Evolutionary conservation across 2,888 invertebrate genomes (phyloP).

Genomic region (Chrysotoxum bicinctum): DNA sequence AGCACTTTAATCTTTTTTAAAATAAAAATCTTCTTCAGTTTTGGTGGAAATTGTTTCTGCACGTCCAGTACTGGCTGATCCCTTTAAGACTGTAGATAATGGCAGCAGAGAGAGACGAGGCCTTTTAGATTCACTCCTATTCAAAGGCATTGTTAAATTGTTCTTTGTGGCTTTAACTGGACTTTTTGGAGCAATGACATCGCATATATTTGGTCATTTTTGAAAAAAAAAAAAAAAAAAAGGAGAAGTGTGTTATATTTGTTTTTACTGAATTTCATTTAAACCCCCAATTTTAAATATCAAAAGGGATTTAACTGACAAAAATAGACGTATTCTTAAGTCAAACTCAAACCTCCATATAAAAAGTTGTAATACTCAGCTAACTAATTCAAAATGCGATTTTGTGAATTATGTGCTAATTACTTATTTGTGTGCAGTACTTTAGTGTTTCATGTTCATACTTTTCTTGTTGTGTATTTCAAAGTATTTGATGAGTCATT

Average conservation of each 20-base stretch:
- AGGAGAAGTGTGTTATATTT: no score
- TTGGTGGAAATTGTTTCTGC: neutral
- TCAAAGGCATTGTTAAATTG: neutral
- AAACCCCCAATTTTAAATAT: no score
- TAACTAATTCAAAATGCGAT: constrained; percentile 6
- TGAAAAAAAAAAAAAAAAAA: no score
- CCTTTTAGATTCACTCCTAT: neutral
- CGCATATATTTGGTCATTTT: constrained; percentile 11
- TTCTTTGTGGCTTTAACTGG: constrained; percentile 4
- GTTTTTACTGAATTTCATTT: neutral
- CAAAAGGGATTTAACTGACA: no score
- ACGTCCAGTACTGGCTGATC: neutral
- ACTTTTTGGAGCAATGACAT: constrained; percentile 23
- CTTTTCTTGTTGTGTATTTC: constrained; percentile 9
- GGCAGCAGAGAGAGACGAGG: constrained; percentile 9
- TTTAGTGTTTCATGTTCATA: neutral
- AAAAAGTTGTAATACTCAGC: neutral
- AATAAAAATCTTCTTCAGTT: neutral
- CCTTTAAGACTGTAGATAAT: neutral
- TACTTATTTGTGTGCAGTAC: neutral
- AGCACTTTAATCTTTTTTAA: neutral
- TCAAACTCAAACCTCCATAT: neutral
- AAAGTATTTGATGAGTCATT: neutral
- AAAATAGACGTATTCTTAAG: neutral
- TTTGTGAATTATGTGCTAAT: constrained; percentile 10